phyloP scores from a whole-genome alignment of 1,140 invertebrate species.

The Phocides pigmalion region DNA sequence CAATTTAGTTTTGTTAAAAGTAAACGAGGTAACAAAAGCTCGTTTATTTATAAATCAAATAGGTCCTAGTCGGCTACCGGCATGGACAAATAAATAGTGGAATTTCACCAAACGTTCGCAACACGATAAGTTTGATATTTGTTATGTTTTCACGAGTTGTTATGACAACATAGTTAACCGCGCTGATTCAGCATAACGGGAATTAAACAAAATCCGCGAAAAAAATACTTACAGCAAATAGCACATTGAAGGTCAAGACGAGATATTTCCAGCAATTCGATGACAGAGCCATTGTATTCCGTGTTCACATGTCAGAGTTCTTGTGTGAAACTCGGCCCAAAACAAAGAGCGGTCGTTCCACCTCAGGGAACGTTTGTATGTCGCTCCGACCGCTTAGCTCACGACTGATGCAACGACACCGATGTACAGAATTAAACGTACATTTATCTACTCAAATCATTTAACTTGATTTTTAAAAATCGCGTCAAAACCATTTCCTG shows the following conservation, averaged over 20 bases:
- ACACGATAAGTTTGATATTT: slow-evolving; percentile 1
- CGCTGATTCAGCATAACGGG: slow-evolving; percentile 56
- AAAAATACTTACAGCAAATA: slow-evolving; percentile 75
- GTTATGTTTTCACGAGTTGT: slow-evolving; percentile 54
- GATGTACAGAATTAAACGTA: slow-evolving; percentile 67
- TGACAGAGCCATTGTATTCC: slow-evolving; percentile 72
- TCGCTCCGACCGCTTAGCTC: slow-evolving; percentile 52
- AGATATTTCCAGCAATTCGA: slow-evolving; percentile 82
- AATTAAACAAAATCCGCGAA: slow-evolving; percentile 48
- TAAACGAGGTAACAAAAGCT: slow-evolving; percentile 39
- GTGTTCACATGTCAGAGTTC: slow-evolving; percentile 72
- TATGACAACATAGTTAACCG: slow-evolving; percentile 64
- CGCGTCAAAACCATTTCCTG: slow-evolving; percentile 26
- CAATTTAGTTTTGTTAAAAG: slow-evolving; percentile 39
- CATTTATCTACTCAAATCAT: slow-evolving; percentile 55
- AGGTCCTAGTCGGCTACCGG: slow-evolving; percentile 1
- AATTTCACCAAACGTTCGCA: slow-evolving; percentile 10
- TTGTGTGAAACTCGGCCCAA: slow-evolving; percentile 64
- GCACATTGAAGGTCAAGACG: slow-evolving; percentile 76
- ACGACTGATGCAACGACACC: slow-evolving; percentile 64
- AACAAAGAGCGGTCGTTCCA: slow-evolving; percentile 77
- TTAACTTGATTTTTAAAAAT: slow-evolving; percentile 42
- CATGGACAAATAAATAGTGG: background rate
- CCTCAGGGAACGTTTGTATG: slow-evolving; percentile 73
- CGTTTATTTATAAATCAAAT: slow-evolving; percentile 33